phyloP scores from a whole-genome alignment of 2,888 invertebrate species.

The Spatulosminthurus flaviceps region DNA sequence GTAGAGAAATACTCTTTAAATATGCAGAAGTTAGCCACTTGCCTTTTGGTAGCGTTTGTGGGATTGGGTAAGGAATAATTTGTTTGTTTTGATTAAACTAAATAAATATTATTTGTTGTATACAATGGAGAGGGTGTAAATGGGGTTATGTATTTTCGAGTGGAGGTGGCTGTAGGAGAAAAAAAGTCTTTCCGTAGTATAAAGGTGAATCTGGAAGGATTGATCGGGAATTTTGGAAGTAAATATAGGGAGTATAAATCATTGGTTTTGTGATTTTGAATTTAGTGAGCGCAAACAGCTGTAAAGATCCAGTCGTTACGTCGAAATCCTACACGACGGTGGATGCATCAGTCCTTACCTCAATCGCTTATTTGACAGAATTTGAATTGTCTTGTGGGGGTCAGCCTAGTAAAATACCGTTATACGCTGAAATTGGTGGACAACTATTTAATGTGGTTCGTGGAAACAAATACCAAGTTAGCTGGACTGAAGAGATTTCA shows the following conservation, averaged over 20 bases:
- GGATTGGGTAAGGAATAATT: not conserved
- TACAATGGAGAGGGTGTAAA: no score
- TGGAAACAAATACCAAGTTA: constrained; percentile 72
- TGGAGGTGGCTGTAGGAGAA: no score
- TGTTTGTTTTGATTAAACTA: not conserved
- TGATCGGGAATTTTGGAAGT: no score
- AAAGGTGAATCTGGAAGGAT: no score
- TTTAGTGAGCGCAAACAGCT: constrained; percentile 47
- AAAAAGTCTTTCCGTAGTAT: no score
- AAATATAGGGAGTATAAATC: no score
- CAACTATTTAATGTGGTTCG: constrained; percentile 55
- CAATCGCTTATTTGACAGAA: constrained; percentile 90
- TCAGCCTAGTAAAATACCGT: constrained; percentile 63
- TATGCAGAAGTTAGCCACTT: not conserved
- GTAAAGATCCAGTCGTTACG: constrained; percentile 70
- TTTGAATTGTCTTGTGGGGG: constrained; percentile 82
- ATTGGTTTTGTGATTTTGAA: not conserved
- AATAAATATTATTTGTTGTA: no score
- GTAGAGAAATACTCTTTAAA: not conserved
- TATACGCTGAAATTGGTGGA: constrained; percentile 69
- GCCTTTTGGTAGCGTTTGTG: not conserved
- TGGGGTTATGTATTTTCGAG: no score
- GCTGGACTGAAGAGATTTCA: constrained; percentile 90
- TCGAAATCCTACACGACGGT: constrained; percentile 88
- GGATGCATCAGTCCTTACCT: constrained; percentile 90